A percentile compares a stretch with the other conserved stretches of the same genome.
These are phyloP conservation scores for Clanis bilineata DNA, from an alignment of 2,888 invertebrate species.

Conservation along the genomic window DNA sequence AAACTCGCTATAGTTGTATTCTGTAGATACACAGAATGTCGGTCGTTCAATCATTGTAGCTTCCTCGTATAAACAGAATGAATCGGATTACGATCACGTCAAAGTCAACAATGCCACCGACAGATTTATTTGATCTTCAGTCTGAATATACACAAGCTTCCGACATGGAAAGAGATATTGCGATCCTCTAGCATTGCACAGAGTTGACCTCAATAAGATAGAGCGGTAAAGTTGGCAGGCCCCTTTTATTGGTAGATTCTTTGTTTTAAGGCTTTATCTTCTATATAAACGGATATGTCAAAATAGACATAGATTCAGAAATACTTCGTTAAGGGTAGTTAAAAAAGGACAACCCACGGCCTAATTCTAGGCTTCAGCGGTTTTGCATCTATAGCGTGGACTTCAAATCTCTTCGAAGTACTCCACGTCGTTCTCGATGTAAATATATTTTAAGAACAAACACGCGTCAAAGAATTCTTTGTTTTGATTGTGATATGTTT, in stretches of 20 bases:
- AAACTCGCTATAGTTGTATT: no score
- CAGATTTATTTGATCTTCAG: not conserved
- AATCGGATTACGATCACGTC: not conserved
- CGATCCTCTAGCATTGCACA: not conserved
- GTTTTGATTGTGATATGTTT: not conserved
- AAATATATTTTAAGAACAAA: not conserved
- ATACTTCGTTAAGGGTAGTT: no score
- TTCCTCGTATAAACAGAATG: not conserved
- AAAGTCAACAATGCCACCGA: not conserved
- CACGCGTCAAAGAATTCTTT: not conserved
- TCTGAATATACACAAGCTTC: not conserved
- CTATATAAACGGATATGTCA: not conserved
- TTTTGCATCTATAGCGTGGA: no score
- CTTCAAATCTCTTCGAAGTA: no score
- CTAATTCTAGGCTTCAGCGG: no score
- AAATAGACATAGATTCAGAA: not conserved
- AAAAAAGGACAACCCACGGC: no score
- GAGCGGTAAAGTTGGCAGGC: no score
- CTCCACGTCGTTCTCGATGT: not conserved
- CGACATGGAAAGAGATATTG: not conserved
- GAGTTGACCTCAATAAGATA: no score
- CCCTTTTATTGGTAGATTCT: no score
- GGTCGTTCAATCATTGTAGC: not conserved
- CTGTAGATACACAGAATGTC: no score
- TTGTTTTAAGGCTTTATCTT: not conserved